phyloP scores from a whole-genome alignment of 2,888 invertebrate species.

The Reticulitermes lucifugus region DNA sequence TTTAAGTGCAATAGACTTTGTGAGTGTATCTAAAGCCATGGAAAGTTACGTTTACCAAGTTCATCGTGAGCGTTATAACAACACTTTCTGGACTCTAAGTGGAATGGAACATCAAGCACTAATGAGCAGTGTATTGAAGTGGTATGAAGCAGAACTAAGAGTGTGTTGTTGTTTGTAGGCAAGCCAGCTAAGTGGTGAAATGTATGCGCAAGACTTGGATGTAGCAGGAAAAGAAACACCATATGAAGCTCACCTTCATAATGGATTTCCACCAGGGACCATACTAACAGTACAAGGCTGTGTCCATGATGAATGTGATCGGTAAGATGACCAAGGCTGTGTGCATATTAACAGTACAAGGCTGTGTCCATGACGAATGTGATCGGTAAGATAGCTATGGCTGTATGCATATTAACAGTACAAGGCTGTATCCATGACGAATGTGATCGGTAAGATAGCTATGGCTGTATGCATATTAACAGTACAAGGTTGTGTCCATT shows the following conservation, averaged over 20 bases:
- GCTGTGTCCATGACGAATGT: slow-evolving; percentile 80
- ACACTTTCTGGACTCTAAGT: too few relatives aligned
- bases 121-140: too few relatives aligned
- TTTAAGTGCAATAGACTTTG: too few relatives aligned
- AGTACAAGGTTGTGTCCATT: slow-evolving; percentile 78
- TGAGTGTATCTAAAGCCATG: too few relatives aligned
- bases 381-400: slow-evolving; percentile 65
- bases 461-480: slow-evolving; percentile 65
- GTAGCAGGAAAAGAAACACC: slow-evolving; percentile 75
- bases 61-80: too few relatives aligned
- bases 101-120: too few relatives aligned
- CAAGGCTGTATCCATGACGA: slow-evolving; percentile 81
- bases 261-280: slow-evolving; percentile 80
- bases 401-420: slow-evolving; percentile 68
- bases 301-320: slow-evolving; percentile 79
- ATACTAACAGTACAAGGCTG: slow-evolving; percentile 77
- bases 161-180: slow-evolving; percentile 20
- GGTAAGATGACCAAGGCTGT: slow-evolving; percentile 60
- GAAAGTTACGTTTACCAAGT: too few relatives aligned
- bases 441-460: slow-evolving; percentile 69
- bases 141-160: too few relatives aligned
- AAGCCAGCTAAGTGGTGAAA: slow-evolving; percentile 50
- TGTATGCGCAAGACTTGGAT: slow-evolving; percentile 72
- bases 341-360: slow-evolving; percentile 72
- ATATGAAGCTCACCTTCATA: slow-evolving; percentile 73